Evolutionary conservation across 2,888 invertebrate genomes (phyloP).

Genomic region (Macropis europaea): DNA sequence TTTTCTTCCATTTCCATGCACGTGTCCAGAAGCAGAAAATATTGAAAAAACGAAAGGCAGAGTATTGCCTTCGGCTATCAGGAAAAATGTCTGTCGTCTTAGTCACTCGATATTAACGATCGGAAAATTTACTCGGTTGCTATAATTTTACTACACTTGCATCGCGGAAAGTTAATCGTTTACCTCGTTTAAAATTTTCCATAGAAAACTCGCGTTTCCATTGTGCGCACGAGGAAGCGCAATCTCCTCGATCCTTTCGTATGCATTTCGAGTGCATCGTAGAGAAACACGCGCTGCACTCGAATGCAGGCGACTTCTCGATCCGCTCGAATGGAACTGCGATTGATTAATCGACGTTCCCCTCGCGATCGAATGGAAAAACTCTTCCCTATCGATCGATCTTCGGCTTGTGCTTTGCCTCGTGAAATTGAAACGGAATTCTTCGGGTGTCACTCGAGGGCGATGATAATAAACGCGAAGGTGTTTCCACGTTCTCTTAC

Average conservation of each 20-base stretch:
- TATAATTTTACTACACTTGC: no score
- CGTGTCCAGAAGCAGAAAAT: no score
- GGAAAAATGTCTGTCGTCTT: no score
- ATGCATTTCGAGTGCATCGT: conserved; percentile 3
- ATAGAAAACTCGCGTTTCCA: not conserved
- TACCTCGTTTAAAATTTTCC: not conserved
- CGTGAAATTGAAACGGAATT: no score
- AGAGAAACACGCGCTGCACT: conserved; percentile 23
- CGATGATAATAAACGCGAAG: no score
- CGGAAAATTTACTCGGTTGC: no score
- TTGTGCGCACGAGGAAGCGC: not conserved
- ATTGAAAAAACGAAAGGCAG: no score
- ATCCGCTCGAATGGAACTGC: not conserved
- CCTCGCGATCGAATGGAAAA: not conserved
- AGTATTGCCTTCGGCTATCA: no score
- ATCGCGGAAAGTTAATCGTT: no score
- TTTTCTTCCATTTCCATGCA: no score
- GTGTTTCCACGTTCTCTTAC: conserved; percentile 1
- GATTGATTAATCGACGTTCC: conserved; percentile 44
- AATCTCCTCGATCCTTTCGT: not conserved
- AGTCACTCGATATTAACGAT: no score
- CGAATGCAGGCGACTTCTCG: conserved; percentile 29
- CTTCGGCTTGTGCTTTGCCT: not conserved
- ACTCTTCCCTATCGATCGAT: not conserved
- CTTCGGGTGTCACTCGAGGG: no score